Evolutionary conservation across 2,888 invertebrate genomes (phyloP), one percentile per base, ranked within the genome.

Genomic region (Troglohyphantes excavatus): DNA sequence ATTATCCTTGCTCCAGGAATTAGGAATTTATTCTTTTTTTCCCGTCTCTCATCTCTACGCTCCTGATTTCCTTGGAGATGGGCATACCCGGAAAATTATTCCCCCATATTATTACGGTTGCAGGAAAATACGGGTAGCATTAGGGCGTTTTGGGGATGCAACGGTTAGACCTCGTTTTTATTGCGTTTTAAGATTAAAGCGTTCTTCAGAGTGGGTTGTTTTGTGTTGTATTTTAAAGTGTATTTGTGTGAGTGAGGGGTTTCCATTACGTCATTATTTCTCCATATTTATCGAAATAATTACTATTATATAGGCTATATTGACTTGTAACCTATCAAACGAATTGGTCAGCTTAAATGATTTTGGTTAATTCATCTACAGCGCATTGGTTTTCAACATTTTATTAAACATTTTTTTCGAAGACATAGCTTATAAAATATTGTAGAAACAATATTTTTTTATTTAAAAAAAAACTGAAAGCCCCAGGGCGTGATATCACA

Each of bases 41-140:
- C n/a, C 63, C 7, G 43, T n/a, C 27, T 17, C 68, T n/a, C 19
- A 19, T 68, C n/a, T 68, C 68, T 9, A 29, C 17, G 68, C 26
- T 75, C 23, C 27, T 78, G 78, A 78, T 78, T 78, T 78, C 78
- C 78, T 78, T 63, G 39, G 78, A 78, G 78, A 78, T 63, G 43
- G 3, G 39, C 21, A 23, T 39, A 13, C 29, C 63, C 23, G 23
- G 21, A 78, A 61, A 78, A 78, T 59, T 78, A 39, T 76, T 76
- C 39, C 78, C 3, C 6, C 11, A n/a, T 39, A 63, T 78, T 78
- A 78, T 78, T 59, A 19, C 29, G 61, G 29, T 46, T 46, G 43
- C 26, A 21, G 46, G n/a, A 11, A 53, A 73, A 46, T 46, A 46
- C n/a, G n/a, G 46, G 17, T 68, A 17, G 39, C 46, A 68, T 29